phyloP scores from a whole-genome alignment of 2,888 invertebrate species.

The Drosophila mulleri region DNA sequence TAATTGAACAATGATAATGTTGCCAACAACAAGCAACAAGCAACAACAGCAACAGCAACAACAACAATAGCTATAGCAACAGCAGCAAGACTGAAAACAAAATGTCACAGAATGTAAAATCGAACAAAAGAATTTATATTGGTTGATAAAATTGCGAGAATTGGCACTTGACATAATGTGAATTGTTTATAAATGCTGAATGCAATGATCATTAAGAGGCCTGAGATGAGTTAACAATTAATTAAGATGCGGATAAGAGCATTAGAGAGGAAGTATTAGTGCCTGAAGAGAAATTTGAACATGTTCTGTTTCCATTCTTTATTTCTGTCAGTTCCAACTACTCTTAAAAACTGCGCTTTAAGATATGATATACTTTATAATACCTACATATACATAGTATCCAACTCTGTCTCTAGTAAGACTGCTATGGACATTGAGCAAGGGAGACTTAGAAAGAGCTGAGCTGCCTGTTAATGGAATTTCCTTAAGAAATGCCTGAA shows the following conservation, averaged over 20 bases:
- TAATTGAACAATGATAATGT: slow-evolving; percentile 79
- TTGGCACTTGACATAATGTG: slow-evolving; percentile 38
- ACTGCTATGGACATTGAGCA: not conserved
- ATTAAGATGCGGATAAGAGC: slow-evolving; percentile 3
- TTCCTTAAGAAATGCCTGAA: not conserved
- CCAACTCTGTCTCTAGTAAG: not conserved
- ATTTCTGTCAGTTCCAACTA: too few relatives aligned
- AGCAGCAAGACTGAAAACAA: slow-evolving; percentile 30
- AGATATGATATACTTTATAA: too few relatives aligned
- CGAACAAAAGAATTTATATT: slow-evolving; percentile 50
- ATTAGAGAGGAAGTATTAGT: not conserved
- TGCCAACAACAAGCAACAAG: slow-evolving; percentile 41
- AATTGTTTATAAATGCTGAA: slow-evolving; percentile 37
- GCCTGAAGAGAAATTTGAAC: too few relatives aligned
- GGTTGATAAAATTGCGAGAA: slow-evolving; percentile 38
- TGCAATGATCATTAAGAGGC: slow-evolving; percentile 20
- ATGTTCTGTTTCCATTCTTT: too few relatives aligned
- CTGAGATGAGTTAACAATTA: not conserved
- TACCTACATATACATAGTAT: not conserved
- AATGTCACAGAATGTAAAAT: slow-evolving; percentile 61
- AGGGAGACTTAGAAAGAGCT: not conserved
- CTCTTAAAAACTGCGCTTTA: too few relatives aligned
- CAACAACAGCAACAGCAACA: slow-evolving; percentile 15
- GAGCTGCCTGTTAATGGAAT: too few relatives aligned
- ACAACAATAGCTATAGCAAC: slow-evolving; percentile 13